Evolutionary conservation across 2,113 vertebrate species (phyloP).

Genomic region (Sylvia atricapilla): DNA sequence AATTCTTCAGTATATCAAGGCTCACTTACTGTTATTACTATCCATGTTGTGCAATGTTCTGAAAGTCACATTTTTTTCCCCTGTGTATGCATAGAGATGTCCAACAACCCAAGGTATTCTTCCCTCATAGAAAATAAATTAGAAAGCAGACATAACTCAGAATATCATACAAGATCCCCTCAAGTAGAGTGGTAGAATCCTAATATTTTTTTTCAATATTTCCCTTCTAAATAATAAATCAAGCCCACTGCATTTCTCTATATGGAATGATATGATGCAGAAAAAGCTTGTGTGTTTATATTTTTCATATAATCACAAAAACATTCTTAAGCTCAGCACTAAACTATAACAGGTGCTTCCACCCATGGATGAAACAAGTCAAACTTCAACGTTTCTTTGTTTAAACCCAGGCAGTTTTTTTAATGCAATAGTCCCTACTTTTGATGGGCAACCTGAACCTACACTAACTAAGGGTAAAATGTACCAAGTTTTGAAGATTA

Average conservation of each 20-base stretch:
- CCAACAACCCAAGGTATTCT: conserved; percentile 60
- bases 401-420: neutral
- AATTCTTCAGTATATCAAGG: conserved; percentile 45
- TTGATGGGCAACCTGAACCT: neutral
- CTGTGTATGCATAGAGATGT: conserved; percentile 57
- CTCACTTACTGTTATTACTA: conserved; percentile 67
- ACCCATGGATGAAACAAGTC: neutral
- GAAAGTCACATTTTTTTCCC: conserved; percentile 40
- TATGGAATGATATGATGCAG: neutral
- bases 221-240: conserved; percentile 64
- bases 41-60: conserved; percentile 52
- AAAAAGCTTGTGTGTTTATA: neutral
- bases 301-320: conserved; percentile 31
- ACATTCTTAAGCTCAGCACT: neutral
- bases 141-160: conserved; percentile 31
- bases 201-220: conserved; percentile 61
- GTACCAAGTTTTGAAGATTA: neutral
- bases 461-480: neutral
- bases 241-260: conserved; percentile 10
- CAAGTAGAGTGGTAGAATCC: conserved; percentile 48
- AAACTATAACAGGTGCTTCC: neutral
- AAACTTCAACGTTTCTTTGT: neutral
- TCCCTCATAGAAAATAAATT: conserved; percentile 58
- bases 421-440: neutral
- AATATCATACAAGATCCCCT: conserved; percentile 52